Conservation (phyloP, 2,113 vertebrate genomes). For the Geothlypis trichas region DNA sequence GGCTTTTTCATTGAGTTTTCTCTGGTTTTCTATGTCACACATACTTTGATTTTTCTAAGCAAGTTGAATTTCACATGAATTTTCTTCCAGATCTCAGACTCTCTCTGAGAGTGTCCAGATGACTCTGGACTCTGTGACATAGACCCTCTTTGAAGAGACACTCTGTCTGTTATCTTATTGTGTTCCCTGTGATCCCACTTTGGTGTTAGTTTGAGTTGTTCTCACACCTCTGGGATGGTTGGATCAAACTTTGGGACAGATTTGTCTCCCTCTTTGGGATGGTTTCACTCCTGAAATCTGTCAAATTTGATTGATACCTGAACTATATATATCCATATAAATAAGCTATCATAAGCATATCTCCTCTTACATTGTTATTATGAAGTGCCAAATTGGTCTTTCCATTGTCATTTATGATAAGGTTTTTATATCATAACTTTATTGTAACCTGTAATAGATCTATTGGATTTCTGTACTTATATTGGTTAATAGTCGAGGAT, state of each 20-base stretch:
- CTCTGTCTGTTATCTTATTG: background rate
- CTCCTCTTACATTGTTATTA: background rate
- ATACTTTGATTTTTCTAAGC: background rate
- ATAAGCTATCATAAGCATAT: background rate
- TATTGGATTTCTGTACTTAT: background rate
- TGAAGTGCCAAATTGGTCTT: background rate
- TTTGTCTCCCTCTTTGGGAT: background rate
- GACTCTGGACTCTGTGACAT: background rate
- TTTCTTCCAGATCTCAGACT: background rate
- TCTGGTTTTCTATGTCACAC: background rate
- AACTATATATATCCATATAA: background rate
- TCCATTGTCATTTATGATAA: background rate
- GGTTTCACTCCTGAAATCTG: background rate
- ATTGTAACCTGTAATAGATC: background rate
- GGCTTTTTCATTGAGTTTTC: background rate
- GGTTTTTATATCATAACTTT: background rate
- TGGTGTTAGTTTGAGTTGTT: background rate
- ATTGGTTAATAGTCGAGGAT: background rate
- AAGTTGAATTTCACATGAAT: background rate
- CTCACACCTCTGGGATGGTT: background rate
- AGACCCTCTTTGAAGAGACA: background rate
- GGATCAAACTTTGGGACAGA: background rate
- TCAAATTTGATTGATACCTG: background rate
- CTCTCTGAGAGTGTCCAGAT: rapidly evolving
- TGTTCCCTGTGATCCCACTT: background rate